These are phyloP conservation scores for Pantherophis guttatus DNA, from an alignment of 2,113 vertebrate species.

Conservation along the genomic window DNA sequence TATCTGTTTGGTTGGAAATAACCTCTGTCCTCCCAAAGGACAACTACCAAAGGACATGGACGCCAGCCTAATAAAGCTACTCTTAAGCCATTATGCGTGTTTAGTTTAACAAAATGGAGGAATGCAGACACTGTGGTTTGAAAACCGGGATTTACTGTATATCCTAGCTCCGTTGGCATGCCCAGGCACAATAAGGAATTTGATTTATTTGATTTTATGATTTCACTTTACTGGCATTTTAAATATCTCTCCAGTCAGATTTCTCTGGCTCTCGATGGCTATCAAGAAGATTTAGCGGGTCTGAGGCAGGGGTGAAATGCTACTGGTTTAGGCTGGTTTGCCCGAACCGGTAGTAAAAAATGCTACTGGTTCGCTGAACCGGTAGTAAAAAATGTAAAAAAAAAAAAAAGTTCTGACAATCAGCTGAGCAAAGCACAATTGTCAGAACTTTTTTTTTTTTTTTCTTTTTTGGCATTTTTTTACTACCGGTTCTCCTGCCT, in stretches of 20 bases:
- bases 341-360: too few relatives aligned
- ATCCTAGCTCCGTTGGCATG: neutral
- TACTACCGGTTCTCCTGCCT: too few relatives aligned
- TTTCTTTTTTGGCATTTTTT: too few relatives aligned
- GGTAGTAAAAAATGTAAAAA: too few relatives aligned
- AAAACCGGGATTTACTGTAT: neutral
- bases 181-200: neutral
- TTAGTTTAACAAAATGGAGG: neutral
- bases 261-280: constrained; percentile 1
- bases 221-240: neutral
- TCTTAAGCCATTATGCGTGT: neutral
- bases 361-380: too few relatives aligned
- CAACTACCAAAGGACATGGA: neutral
- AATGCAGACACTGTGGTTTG: neutral
- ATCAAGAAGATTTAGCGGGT: neutral
- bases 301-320: too few relatives aligned
- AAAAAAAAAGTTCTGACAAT: too few relatives aligned
- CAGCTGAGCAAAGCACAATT: too few relatives aligned
- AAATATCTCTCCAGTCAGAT: neutral
- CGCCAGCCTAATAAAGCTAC: neutral
- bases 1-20: neutral
- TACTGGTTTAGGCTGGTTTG: too few relatives aligned
- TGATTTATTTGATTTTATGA: neutral
- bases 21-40: neutral
- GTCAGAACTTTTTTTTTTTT: too few relatives aligned